Percentiles rank a stretch among this genome's conserved stretches.
Conservation (phyloP, 1,140 invertebrate species). For the Cyrtorhinus lividipennis region DNA sequence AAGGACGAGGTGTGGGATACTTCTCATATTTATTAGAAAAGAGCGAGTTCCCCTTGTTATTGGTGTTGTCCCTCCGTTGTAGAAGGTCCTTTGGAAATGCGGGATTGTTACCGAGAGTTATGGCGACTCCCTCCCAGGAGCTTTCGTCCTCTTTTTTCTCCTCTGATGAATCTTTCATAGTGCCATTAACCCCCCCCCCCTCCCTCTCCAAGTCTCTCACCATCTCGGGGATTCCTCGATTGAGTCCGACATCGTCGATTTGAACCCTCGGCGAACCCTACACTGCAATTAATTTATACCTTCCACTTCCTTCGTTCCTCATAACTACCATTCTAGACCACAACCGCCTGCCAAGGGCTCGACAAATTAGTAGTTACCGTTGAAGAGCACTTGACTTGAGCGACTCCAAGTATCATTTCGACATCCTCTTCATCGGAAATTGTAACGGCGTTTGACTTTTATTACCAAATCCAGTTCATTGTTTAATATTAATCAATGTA, state of each 20-base stretch:
- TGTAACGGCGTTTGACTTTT: too few relatives aligned
- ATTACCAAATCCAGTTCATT: too few relatives aligned
- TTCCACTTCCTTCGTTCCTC: neutral
- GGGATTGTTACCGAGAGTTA: slow-evolving; percentile 1
- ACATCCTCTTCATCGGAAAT: too few relatives aligned
- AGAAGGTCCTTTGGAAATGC: neutral
- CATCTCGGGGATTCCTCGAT: neutral
- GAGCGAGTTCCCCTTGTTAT: neutral
- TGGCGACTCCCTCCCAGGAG: neutral
- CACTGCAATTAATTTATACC: slow-evolving; percentile 3
- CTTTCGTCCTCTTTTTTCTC: too few relatives aligned
- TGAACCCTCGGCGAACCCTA: neutral
- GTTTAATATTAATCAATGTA: too few relatives aligned
- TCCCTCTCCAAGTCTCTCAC: neutral
- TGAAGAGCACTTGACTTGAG: neutral
- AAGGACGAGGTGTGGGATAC: neutral
- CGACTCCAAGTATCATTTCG: too few relatives aligned
- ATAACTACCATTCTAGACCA: slow-evolving; percentile 1
- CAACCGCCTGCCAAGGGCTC: neutral
- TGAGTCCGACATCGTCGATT: neutral
- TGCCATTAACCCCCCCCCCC: neutral
- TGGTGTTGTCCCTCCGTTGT: neutral
- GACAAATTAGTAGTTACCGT: slow-evolving; percentile 1
- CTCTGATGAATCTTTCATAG: slow-evolving; percentile 29
- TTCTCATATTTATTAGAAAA: slow-evolving; percentile 5